A percentile compares a stretch with the other conserved stretches of the same genome.
These are phyloP conservation scores for Propithecus perrieri DNA, from an alignment of 2,797 vertebrate genomes.

Conservation along the genomic window DNA sequence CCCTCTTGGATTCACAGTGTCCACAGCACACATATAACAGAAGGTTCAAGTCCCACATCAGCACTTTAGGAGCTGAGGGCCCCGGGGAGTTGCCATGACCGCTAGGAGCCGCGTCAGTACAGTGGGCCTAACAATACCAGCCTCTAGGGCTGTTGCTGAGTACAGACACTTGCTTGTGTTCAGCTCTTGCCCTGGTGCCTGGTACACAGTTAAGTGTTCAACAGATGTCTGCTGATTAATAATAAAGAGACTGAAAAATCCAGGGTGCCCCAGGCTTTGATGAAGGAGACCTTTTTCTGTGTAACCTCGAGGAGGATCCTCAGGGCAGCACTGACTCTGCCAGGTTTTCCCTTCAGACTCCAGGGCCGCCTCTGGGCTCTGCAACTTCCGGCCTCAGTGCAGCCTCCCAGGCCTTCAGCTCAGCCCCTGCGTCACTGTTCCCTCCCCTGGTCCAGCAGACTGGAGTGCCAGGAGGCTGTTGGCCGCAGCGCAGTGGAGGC, in stretches of 20 bases:
- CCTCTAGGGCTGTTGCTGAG: not conserved
- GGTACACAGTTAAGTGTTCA: not conserved
- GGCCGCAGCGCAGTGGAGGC: not conserved
- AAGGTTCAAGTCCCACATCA: not conserved
- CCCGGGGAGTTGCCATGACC: not conserved
- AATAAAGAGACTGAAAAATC: not conserved
- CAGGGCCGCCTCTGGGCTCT: not conserved
- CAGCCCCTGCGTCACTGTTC: accelerated
- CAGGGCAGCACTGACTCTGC: not conserved
- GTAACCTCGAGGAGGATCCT: not conserved
- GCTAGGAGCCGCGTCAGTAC: accelerated
- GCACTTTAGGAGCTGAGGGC: not conserved
- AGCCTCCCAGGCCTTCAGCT: not conserved
- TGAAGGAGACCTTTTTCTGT: not conserved
- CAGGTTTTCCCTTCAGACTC: not conserved
- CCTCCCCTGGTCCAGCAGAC: not conserved
- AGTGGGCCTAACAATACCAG: accelerated
- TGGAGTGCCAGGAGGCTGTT: not conserved
- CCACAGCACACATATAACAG: accelerated
- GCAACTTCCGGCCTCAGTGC: not conserved
- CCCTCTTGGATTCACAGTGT: not conserved
- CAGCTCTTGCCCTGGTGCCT: not conserved
- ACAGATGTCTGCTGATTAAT: not conserved
- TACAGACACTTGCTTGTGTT: not conserved
- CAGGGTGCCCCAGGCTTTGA: slow-evolving; percentile 31